A percentile compares a stretch with the other conserved stretches of the same genome.
phyloP scores from a whole-genome alignment of 2,888 invertebrate species.

The Drosophila pseudotalamancana region DNA sequence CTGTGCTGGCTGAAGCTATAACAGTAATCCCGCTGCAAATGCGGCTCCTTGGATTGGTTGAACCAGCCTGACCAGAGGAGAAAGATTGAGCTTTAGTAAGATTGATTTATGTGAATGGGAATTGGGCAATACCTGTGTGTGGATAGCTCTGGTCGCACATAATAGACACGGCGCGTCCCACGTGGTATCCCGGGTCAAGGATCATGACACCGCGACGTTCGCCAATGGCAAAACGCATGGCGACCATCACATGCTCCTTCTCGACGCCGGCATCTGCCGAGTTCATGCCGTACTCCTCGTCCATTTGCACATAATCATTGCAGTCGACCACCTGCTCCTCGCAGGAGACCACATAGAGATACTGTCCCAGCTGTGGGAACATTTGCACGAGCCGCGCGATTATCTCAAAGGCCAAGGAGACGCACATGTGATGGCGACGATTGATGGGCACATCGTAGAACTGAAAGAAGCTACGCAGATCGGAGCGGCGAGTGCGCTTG shows the following conservation, averaged over 20 bases:
- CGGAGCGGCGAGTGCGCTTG: slow-evolving; percentile 87
- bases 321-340: slow-evolving; percentile 91
- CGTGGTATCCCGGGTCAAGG: slow-evolving; percentile 96
- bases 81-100: not conserved
- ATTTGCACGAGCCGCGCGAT: slow-evolving; percentile 88
- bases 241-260: slow-evolving; percentile 95
- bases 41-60: slow-evolving; percentile 90
- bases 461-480: slow-evolving; percentile 90
- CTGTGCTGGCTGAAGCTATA: slow-evolving; percentile 90
- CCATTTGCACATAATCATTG: slow-evolving; percentile 86
- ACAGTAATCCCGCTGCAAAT: slow-evolving; percentile 92
- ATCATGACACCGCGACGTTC: slow-evolving; percentile 91
- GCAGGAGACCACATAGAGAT: slow-evolving; percentile 92
- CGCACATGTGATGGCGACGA: slow-evolving; percentile 93
- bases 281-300: slow-evolving; percentile 85
- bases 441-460: slow-evolving; percentile 92
- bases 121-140: slow-evolving; percentile 87
- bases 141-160: slow-evolving; percentile 94
- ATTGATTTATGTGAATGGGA: not conserved
- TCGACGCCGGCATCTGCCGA: slow-evolving; percentile 86
- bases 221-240: slow-evolving; percentile 89
- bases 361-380: slow-evolving; percentile 88
- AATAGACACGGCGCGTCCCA: slow-evolving; percentile 92
- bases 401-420: slow-evolving; percentile 93
- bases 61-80: slow-evolving; percentile 89